A percentile compares a stretch with the other conserved stretches of the same genome.
phyloP scores from a whole-genome alignment of 1,140 invertebrate species.

The Drosophila subpulchrella region DNA sequence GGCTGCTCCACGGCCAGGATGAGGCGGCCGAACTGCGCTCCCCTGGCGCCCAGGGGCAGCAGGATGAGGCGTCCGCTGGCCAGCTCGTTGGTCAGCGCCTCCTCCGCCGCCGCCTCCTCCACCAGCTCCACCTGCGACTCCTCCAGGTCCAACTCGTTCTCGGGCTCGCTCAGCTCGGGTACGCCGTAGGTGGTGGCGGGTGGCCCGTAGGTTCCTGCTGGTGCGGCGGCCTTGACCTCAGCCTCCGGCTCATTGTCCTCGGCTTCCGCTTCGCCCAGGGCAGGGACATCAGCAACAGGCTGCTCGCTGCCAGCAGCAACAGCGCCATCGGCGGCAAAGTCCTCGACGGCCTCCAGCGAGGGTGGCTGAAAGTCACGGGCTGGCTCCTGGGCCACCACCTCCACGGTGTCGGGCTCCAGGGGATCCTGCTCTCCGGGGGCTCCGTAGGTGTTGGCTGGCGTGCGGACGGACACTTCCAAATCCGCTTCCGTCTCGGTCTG shows the following conservation, averaged over 20 bases:
- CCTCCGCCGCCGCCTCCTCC: conserved; percentile 36
- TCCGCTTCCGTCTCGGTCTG: conserved; percentile 31
- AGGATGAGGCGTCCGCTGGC: conserved; percentile 63
- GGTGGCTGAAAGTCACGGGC: conserved; percentile 78
- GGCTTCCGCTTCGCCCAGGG: conserved; percentile 51
- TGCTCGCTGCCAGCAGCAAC: conserved; percentile 61
- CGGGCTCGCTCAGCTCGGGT: conserved; percentile 58
- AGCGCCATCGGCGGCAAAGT: conserved; percentile 67
- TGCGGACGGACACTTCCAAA: conserved; percentile 53
- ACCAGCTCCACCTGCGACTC: conserved; percentile 71
- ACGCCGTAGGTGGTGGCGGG: conserved; percentile 60
- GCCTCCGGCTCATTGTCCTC: conserved; percentile 25
- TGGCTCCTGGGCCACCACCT: conserved; percentile 63
- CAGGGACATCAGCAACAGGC: conserved; percentile 83
- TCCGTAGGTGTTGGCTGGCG: conserved; percentile 66
- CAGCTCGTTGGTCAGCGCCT: conserved; percentile 43
- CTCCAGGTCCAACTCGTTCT: conserved; percentile 64
- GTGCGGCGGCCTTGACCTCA: conserved; percentile 35
- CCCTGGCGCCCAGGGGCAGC: conserved; percentile 53
- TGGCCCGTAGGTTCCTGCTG: conserved; percentile 60
- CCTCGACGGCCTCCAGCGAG: conserved; percentile 66
- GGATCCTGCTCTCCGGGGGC: conserved; percentile 45
- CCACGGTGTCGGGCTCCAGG: conserved; percentile 53
- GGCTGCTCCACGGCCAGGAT: conserved; percentile 68
- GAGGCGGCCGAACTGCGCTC: conserved; percentile 62